phyloP scores from a whole-genome alignment of 2,797 vertebrate genomes.

The Pipistrellus nathusii region DNA sequence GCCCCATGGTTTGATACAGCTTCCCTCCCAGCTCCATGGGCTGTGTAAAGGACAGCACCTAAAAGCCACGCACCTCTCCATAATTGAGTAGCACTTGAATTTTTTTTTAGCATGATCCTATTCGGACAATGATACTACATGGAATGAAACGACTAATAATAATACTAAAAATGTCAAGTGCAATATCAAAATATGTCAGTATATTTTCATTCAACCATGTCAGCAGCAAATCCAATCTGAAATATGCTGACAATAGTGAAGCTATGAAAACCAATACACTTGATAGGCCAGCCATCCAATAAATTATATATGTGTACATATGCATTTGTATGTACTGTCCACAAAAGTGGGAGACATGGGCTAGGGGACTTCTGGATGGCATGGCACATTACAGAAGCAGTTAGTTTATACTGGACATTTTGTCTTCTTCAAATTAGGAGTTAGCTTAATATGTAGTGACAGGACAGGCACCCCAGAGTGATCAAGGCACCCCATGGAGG shows the following conservation, averaged over 20 bases:
- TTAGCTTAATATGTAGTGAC: conserved; percentile 52
- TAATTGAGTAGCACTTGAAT: neutral
- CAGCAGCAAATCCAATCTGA: conserved; percentile 82
- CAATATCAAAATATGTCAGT: conserved; percentile 79
- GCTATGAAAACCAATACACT: conserved; percentile 79
- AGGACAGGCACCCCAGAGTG: neutral
- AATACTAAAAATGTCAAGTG: conserved; percentile 79
- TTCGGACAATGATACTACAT: conserved; percentile 68
- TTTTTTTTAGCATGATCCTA: neutral
- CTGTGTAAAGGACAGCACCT: neutral
- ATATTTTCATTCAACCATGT: conserved; percentile 79
- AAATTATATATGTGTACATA: conserved; percentile 81
- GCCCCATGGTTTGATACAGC: rapidly evolving
- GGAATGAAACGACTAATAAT: conserved; percentile 77
- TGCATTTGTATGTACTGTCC: conserved; percentile 63
- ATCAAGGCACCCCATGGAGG: conserved; percentile 53
- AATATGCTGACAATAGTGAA: conserved; percentile 80
- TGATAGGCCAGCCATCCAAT: conserved; percentile 74
- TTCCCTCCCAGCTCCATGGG: neutral
- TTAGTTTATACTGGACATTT: neutral
- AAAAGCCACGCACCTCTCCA: neutral
- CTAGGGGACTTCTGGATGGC: neutral
- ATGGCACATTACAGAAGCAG: neutral
- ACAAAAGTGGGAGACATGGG: neutral
- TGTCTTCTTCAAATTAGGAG: conserved; percentile 32